Evolutionary conservation across 53 echinoderm and acorn worm species (phyloP), one percentile per base, ranked within the genome.

Genomic region (Crossaster papposus): DNA sequence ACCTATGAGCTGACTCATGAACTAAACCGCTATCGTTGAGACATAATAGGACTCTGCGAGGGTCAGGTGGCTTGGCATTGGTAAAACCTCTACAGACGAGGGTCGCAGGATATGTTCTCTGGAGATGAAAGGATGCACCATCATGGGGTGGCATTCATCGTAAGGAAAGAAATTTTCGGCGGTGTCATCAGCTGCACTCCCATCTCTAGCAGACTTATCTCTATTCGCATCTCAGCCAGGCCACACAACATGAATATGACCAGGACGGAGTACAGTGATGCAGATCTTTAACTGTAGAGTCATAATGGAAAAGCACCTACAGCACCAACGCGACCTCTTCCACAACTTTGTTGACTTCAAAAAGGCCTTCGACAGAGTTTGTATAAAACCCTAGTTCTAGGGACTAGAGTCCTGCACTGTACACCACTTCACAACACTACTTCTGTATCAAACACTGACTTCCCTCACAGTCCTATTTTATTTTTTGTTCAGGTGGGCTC

Each of bases 321-420:
- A 83, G 52, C 83, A 83, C 83, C 83, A 83, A 65, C 31, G 37
- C 30, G 83, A 65, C 65, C 68, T 83, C 11, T 83, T 65, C 70
- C 83, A 65, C 70, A 68, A 65, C 33, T 32, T 83, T n/a, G n/a
- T n/a, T n/a, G n/a, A n/a, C n/a, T n/a, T n/a, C n/a, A n/a, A n/a
- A n/a, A n/a, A n/a, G n/a, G n/a, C n/a, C n/a, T n/a, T n/a, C n/a
- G n/a, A n/a, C n/a, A 44, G 44, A 9, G 6, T 44, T 9, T 1
- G 9, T 44, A 9, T 44, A 9, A 44, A 44, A 9, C 9, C 44
- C 0, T 1, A 9, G 44, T 44, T 44, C 44, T 44, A 44, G 44
- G 44, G 44, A 44, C 0, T 44, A 44, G 6, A 9, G 44, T 44
- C 44, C 44, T 44, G 5, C 44, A 44, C 44, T 44, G 44, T 1